Evolutionary conservation across 2,797 vertebrate species (phyloP).

Genomic region (Bucorvus abyssinicus): DNA sequence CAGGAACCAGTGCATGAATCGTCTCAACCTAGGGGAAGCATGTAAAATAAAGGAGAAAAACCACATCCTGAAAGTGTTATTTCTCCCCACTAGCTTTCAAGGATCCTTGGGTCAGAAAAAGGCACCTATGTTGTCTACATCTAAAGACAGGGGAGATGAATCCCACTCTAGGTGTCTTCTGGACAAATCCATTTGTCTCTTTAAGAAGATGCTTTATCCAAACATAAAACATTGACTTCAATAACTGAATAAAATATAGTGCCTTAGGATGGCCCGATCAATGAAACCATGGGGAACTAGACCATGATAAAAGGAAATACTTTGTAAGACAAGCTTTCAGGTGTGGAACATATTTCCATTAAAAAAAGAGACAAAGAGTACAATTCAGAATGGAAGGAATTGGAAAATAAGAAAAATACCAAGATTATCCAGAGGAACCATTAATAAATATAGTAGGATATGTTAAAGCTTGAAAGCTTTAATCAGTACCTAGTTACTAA

Average conservation of each 20-base stretch:
- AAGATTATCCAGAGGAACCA: not conserved
- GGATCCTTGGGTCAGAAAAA: not conserved
- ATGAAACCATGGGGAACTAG: not conserved
- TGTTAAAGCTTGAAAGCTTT: not conserved
- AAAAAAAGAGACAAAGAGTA: not conserved
- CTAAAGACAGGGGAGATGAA: not conserved
- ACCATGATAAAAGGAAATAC: not conserved
- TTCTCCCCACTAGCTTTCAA: not conserved
- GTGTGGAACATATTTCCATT: not conserved
- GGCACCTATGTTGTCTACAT: not conserved
- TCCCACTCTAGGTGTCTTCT: not conserved
- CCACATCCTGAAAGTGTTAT: not conserved
- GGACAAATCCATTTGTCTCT: not conserved
- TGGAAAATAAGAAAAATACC: not conserved
- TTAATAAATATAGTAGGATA: not conserved
- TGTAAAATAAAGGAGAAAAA: not conserved
- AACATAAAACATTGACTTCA: not conserved
- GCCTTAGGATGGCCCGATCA: not conserved
- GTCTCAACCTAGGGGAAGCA: not conserved
- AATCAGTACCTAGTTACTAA: not conserved
- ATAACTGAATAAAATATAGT: not conserved
- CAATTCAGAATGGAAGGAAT: not conserved
- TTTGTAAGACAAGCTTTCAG: not conserved
- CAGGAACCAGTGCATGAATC: not conserved
- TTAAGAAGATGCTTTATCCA: not conserved